Evolutionary conservation across 2,888 invertebrate genomes (phyloP).

Genomic region (Oxyteleia sp.): DNA sequence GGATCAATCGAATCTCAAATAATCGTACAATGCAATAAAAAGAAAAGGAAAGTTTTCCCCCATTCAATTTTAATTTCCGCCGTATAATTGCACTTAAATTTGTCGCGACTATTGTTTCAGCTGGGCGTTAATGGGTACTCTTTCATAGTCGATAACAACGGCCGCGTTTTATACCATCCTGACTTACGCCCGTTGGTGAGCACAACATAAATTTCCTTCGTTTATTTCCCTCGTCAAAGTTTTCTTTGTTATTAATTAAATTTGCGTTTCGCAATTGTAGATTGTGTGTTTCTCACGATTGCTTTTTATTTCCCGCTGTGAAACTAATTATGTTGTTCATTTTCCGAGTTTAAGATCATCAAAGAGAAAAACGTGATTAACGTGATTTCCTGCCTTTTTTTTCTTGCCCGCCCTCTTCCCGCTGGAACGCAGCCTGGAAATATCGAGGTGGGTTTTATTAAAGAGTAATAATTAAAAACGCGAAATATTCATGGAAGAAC

Average conservation of each 20-base stretch:
- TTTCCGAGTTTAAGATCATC: slow-evolving; percentile 28
- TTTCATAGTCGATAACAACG: slow-evolving; percentile 99
- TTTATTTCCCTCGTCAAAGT: slow-evolving; percentile 40
- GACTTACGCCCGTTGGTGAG: slow-evolving; percentile 96
- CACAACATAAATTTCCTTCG: slow-evolving; percentile 48
- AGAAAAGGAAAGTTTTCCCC: slow-evolving; percentile 9
- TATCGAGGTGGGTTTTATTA: slow-evolving; percentile 83
- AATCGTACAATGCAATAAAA: not conserved
- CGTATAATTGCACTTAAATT: slow-evolving; percentile 53
- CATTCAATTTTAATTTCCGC: slow-evolving; percentile 40
- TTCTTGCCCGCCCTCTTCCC: not conserved
- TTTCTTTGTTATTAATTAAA: slow-evolving; percentile 60
- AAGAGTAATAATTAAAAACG: no score
- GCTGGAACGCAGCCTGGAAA: slow-evolving; percentile 83
- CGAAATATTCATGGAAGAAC: no score
- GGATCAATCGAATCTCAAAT: no score
- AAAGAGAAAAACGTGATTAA: slow-evolving; percentile 50
- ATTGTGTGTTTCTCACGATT: slow-evolving; percentile 15
- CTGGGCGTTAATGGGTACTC: slow-evolving; percentile 98
- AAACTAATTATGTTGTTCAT: slow-evolving; percentile 44
- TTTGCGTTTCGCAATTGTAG: slow-evolving; percentile 26
- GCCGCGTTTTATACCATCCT: slow-evolving; percentile 98
- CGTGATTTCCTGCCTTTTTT: slow-evolving; percentile 30
- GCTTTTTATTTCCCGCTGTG: slow-evolving; percentile 27
- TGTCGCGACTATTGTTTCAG: slow-evolving; percentile 88